Conservation (phyloP, 2,797 vertebrate genomes). For the Syngnathus acus region DNA sequence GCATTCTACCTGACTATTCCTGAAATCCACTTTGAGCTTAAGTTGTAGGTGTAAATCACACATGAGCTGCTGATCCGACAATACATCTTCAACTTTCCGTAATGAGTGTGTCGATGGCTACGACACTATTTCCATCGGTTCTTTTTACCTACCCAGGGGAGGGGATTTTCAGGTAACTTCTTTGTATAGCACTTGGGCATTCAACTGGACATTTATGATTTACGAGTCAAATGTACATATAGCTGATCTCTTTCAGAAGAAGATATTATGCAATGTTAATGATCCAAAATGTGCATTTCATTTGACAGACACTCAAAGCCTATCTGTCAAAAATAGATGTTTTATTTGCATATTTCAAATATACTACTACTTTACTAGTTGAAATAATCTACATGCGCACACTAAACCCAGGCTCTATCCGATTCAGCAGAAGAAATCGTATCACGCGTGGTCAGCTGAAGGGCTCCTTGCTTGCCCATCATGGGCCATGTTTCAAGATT, state of each 20-base stretch:
- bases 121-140: neutral
- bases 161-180: too few relatives aligned
- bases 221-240: neutral
- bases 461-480: neutral
- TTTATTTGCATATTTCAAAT: neutral
- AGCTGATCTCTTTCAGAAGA: neutral
- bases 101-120: neutral
- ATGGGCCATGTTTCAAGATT: constrained; percentile 12
- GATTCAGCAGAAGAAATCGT: constrained; percentile 5
- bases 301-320: neutral
- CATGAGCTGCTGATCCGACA: neutral
- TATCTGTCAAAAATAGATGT: neutral
- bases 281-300: neutral
- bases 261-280: neutral
- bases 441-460: constrained; percentile 15
- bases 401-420: neutral
- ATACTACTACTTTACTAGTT: neutral
- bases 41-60: constrained; percentile 19
- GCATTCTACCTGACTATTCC: constrained; percentile 25
- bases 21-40: constrained; percentile 13
- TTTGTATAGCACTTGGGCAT: too few relatives aligned
- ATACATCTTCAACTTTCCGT: neutral
- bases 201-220: neutral
- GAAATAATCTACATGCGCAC: neutral
- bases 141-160: too few relatives aligned